Base-by-base conservation (phyloP, 2,888 invertebrate genomes). In the Parascotia fuliginaria region DNA sequence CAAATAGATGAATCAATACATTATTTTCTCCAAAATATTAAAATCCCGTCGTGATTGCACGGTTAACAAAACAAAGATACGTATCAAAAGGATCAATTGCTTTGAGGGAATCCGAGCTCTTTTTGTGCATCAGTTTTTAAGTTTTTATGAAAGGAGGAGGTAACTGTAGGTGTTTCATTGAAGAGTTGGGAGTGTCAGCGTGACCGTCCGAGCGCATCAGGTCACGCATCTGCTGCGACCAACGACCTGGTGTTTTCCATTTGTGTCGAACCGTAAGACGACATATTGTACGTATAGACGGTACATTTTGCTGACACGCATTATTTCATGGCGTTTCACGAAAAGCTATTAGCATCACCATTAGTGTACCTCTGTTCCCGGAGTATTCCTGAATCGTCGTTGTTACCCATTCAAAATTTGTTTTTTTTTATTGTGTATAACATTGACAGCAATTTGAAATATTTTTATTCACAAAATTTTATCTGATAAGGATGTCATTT, bases 191-290 rank as follows among this genome's bases (percentile, higher is more conserved):
- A 70, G 53, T 53, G 56, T 65, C 73, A 67, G 78, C 81, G 83
- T 80, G 85, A 77, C 76, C 75, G 76, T 66, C 69, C 77, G 70
- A 73, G 75, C 75, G 75, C 71, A 61, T 57, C 77, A 73, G 85
- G 87, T 89, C 91, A 91, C 91, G 91, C 85, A 74, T 45, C 42
- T 72, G 77, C 70, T 66, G 70, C 67, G 79, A 74, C 63, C 69
- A 70, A 41, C 60, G 73, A 76, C 68, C 74, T 56, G 65, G 32
- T 29, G 49, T 72, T 75, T 58, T 72, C 79, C 85, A 77, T 60
- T 81, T 66, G 16, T 55, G 36, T 42, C 68, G 63, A 71, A 56
- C 44, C 32, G n/a, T 15, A 5, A 16, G 0, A 3, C n/a, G n/a
- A n/a, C n/a, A n/a, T n/a, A n/a, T n/a, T n/a, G n/a, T n/a, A n/a